Conservation (phyloP, 1,140 invertebrate genomes). For the Cyrtorhinus lividipennis region DNA sequence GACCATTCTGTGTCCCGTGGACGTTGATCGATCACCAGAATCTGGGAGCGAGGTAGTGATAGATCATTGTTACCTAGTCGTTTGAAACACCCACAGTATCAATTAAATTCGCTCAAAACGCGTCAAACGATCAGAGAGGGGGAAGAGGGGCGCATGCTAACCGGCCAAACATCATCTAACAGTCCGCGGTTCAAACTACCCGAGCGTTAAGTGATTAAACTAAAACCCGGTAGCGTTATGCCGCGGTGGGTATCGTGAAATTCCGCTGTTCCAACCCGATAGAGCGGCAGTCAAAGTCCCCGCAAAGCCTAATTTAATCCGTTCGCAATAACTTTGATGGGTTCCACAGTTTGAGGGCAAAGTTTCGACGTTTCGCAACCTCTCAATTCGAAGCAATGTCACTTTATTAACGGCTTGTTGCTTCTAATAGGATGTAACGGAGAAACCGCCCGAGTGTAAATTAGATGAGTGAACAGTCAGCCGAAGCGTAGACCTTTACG, state of each 20-base stretch:
- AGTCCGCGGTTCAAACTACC: no score
- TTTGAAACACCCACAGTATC: no score
- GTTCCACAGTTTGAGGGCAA: neutral
- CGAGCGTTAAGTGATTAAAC: no score
- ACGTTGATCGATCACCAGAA: no score
- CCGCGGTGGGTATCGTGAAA: no score
- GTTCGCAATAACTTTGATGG: neutral
- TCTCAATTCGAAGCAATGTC: neutral
- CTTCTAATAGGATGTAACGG: neutral
- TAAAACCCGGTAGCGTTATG: no score
- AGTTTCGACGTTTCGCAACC: neutral
- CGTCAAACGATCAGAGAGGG: no score
- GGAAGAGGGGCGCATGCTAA: no score
- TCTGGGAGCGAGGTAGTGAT: neutral
- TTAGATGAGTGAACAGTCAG: neutral
- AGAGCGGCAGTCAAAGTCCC: neutral
- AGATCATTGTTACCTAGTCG: neutral
- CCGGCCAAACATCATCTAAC: no score
- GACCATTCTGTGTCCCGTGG: no score
- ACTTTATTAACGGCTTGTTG: neutral
- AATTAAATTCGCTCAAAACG: no score
- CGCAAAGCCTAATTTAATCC: neutral
- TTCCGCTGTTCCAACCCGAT: no score
- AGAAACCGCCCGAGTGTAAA: neutral
- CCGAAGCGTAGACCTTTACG: neutral